Evolutionary conservation across 2,797 vertebrate genomes (phyloP).

Genomic region (Anguilla megastoma): DNA sequence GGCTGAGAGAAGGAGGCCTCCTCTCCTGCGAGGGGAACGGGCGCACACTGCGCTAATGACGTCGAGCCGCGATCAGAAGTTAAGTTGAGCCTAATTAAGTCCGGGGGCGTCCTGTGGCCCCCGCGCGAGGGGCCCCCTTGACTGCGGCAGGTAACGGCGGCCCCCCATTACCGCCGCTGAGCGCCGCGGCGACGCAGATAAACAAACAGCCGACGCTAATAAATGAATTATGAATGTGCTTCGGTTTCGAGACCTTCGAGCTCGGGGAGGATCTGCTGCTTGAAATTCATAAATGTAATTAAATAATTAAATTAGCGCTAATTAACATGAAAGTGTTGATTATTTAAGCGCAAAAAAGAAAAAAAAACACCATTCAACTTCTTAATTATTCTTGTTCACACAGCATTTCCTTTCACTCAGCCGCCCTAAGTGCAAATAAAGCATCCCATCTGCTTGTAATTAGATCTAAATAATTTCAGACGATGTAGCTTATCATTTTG

Average conservation of each 20-base stretch:
- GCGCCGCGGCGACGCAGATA: conserved; percentile 48
- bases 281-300: conserved; percentile 98
- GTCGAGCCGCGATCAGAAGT: background rate
- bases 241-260: conserved; percentile 27
- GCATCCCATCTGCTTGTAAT: conserved; percentile 99
- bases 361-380: conserved; percentile 96
- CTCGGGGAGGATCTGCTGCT: conserved; percentile 43
- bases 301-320: conserved; percentile 99
- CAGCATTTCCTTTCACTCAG: conserved; percentile 95
- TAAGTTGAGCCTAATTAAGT: conserved; percentile 43
- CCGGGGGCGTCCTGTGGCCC: conserved; percentile 45
- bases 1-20: background rate
- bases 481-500: conserved; percentile 97
- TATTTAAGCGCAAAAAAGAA: conserved; percentile 79
- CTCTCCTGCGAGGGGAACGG: background rate
- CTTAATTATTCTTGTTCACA: conserved; percentile 99
- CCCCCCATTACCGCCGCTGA: conserved; percentile 48
- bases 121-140: conserved; percentile 41
- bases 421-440: conserved; percentile 99
- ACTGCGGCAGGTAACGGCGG: conserved; percentile 39
- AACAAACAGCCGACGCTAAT: conserved; percentile 55
- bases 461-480: conserved; percentile 99
- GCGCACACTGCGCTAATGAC: background rate
- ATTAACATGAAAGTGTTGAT: conserved; percentile 93
- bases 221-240: conserved; percentile 43